Evolutionary conservation across 2,113 vertebrate species (phyloP).

Genomic region (Trematocara unimaculatum): DNA sequence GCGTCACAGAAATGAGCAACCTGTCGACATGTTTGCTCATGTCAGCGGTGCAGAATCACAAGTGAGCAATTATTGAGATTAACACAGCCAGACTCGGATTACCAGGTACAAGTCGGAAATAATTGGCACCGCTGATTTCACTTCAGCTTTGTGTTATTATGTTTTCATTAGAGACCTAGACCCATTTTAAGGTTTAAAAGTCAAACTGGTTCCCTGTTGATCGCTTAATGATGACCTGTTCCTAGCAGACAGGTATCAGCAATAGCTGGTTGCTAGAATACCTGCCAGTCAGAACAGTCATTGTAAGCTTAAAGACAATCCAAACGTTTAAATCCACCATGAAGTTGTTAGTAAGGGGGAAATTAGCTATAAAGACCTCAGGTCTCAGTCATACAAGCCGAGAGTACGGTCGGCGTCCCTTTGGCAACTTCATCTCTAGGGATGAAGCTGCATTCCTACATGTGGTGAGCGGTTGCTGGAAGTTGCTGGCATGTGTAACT

Average conservation of each 20-base stretch:
- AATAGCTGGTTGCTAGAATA: not conserved
- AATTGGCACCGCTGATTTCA: not conserved
- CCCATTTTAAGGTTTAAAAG: not conserved
- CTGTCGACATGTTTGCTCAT: not conserved
- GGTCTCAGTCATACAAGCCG: not conserved
- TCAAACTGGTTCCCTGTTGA: not conserved
- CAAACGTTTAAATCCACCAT: not conserved
- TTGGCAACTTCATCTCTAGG: not conserved
- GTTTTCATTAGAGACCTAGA: not conserved
- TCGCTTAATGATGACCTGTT: not conserved
- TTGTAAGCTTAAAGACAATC: not conserved
- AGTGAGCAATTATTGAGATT: not conserved
- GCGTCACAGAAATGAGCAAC: not conserved
- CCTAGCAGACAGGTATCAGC: not conserved
- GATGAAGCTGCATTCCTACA: not conserved
- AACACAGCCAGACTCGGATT: not conserved
- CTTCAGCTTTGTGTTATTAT: fast-evolving
- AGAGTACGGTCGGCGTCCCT: not conserved
- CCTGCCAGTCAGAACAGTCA: not conserved
- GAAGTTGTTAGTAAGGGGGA: not conserved
- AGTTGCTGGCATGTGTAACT: not conserved
- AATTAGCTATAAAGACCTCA: not conserved
- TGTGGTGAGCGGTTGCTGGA: not conserved
- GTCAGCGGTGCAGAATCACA: not conserved
- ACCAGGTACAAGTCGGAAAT: not conserved